Base-by-base conservation (phyloP, 2,797 vertebrate genomes). In the Periophthalmus magnuspinnatus region DNA sequence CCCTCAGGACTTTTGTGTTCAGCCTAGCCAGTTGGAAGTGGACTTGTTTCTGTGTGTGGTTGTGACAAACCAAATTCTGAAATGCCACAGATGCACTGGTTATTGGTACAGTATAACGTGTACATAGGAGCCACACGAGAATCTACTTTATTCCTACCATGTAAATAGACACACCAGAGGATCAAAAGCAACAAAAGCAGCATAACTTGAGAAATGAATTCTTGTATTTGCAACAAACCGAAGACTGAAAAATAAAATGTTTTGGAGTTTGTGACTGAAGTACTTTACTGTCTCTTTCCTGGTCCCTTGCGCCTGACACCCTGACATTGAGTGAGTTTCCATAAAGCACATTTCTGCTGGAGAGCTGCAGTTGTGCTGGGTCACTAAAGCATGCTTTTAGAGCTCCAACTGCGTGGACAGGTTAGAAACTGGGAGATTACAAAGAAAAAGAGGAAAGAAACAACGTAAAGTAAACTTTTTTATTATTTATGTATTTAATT, bases 121-220 rank as follows among this genome's bases (percentile, higher is more conserved):
- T 95, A 95, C 86, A 95, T 94, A 95, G 65, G 80, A 92, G 80
- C 88, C 88, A 90, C 87, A 88, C 84, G 87, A 84, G 84, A 88
- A 89, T 91, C 82, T 83, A 90, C 92, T 91, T 92, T 93, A 92
- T 91, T 93, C 90, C 80, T 93, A 91, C 89, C 79, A 79, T 94
- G 93, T 94, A 94, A 91, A 94, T 93, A 94, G 83, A 90, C 78
- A 91, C 86, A 89, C 82, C 91, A 85, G 90, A 92, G 82, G 89
- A 93, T 90, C 86, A 93, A 93, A 93, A 93, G 91, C 91, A 93
- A 92, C 92, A 93, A 93, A 89, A 83, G 79, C 85, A 92, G 91
- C 83, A 85, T 89, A 92, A 83, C 90, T 89, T 90, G 84, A 91
- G 86, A 88, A 88, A 86, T 84, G 78, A 92, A 84, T 93, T 94